Evolutionary conservation across 2,797 vertebrate genomes (phyloP).

Genomic region (Galago senegalensis): DNA sequence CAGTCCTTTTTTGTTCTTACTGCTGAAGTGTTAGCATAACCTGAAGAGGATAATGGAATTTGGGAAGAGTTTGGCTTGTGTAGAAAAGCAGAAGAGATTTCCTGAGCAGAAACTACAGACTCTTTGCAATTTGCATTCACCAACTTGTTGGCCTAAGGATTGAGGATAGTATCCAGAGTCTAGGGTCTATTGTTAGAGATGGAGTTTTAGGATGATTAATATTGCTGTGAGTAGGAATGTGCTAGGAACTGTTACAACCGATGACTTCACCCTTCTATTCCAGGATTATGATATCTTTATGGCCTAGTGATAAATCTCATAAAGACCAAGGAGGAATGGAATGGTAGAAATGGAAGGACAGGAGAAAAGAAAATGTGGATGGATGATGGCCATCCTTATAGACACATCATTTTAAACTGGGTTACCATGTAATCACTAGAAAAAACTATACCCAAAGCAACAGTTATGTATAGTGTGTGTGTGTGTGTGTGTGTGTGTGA

Average conservation of each 20-base stretch:
- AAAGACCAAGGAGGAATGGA: not conserved
- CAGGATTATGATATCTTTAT: conserved; percentile 30
- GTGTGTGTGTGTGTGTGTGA: not conserved
- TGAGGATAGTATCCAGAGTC: not conserved
- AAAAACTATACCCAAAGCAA: not conserved
- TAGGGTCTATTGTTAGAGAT: not conserved
- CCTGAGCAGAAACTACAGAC: not conserved
- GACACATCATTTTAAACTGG: not conserved
- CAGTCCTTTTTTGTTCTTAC: not conserved
- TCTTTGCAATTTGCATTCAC: not conserved
- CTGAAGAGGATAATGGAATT: conserved; percentile 15
- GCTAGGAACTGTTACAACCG: not conserved
- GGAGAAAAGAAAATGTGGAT: not conserved
- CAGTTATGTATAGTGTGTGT: not conserved
- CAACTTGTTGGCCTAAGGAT: not conserved
- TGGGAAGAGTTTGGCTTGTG: not conserved
- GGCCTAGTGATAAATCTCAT: not conserved
- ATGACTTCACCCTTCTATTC: not conserved
- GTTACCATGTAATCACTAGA: not conserved
- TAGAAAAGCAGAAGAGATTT: conserved; percentile 12
- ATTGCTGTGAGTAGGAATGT: not conserved
- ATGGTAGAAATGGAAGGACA: not conserved
- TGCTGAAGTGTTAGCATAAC: not conserved
- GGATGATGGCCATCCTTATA: not conserved
- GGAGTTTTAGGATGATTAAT: conserved; percentile 2